A percentile compares a stretch with the other conserved stretches of the same genome.
Evolutionary conservation across 2,888 invertebrate genomes (phyloP).

Genomic region (Alloscopus bannaensis): DNA sequence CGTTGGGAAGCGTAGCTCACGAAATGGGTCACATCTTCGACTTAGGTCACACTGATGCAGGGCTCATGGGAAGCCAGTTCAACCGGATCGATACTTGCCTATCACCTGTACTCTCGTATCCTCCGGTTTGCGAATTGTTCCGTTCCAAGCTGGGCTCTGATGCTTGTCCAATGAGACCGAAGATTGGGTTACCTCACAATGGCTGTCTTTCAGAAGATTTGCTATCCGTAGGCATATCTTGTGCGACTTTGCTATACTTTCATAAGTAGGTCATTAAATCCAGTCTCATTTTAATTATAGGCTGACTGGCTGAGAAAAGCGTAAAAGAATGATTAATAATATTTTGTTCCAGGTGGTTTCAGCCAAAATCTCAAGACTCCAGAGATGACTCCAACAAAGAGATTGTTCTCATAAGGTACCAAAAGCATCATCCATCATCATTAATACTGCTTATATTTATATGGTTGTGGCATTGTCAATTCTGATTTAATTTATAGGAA

Average conservation of each 20-base stretch:
- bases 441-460: constrained; percentile 35
- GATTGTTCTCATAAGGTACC: constrained; percentile 45
- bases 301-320: no score
- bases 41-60: constrained; percentile 91
- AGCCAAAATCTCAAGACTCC: constrained; percentile 21
- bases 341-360: constrained; percentile 43
- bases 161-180: constrained; percentile 63
- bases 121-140: constrained; percentile 62
- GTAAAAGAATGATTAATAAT: neutral
- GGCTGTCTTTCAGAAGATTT: constrained; percentile 67
- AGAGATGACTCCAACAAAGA: constrained; percentile 27
- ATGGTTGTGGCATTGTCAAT: neutral
- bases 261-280: constrained; percentile 80
- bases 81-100: constrained; percentile 89
- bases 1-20: constrained; percentile 77
- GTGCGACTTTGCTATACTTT: constrained; percentile 81
- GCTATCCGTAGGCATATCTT: constrained; percentile 74
- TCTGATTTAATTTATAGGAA: constrained; percentile 75
- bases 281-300: no score
- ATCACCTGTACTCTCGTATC: constrained; percentile 75
- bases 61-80: constrained; percentile 95
- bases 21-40: constrained; percentile 97
- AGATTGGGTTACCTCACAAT: constrained; percentile 66
- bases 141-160: constrained; percentile 58
- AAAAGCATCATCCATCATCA: neutral